A percentile compares a stretch with the other conserved stretches of the same genome.
Evolutionary conservation across 1,140 invertebrate genomes (phyloP).

Genomic region (Atopsyche davidsoni): DNA sequence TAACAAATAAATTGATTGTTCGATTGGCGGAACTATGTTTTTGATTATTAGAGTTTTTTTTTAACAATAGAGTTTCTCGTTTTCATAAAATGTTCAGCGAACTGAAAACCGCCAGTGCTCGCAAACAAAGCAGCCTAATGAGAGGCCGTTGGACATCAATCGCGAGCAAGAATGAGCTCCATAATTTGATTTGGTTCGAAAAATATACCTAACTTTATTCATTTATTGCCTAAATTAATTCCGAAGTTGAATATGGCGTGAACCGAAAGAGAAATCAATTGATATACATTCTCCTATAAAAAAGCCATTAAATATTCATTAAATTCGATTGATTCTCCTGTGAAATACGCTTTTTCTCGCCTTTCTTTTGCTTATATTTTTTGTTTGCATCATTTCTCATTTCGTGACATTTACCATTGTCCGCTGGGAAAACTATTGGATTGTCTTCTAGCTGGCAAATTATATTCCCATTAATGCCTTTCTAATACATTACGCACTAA

Average conservation of each 20-base stretch:
- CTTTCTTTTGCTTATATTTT: neutral
- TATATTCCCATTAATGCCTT: no score
- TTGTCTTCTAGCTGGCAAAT: no score
- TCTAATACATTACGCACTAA: no score
- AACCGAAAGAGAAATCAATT: slow-evolving; percentile 27
- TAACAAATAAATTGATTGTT: no score
- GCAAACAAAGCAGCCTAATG: slow-evolving; percentile 13
- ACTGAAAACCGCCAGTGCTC: neutral
- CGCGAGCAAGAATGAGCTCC: slow-evolving; percentile 9
- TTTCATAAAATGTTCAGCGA: neutral
- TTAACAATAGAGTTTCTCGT: neutral
- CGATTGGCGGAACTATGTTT: no score
- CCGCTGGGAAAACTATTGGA: no score
- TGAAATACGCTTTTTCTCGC: slow-evolving; percentile 4
- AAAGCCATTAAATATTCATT: slow-evolving; percentile 28
- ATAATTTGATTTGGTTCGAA: slow-evolving; percentile 13
- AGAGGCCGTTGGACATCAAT: slow-evolving; percentile 19
- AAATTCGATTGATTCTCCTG: slow-evolving; percentile 14
- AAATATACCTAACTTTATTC: slow-evolving; percentile 11
- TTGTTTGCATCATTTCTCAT: neutral
- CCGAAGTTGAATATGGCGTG: slow-evolving; percentile 13
- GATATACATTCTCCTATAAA: slow-evolving; percentile 26
- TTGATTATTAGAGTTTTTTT: neutral
- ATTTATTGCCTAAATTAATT: slow-evolving; percentile 20
- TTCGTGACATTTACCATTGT: no score